Conservation (phyloP, 2,888 invertebrate genomes). For the Hesperia comma region DNA sequence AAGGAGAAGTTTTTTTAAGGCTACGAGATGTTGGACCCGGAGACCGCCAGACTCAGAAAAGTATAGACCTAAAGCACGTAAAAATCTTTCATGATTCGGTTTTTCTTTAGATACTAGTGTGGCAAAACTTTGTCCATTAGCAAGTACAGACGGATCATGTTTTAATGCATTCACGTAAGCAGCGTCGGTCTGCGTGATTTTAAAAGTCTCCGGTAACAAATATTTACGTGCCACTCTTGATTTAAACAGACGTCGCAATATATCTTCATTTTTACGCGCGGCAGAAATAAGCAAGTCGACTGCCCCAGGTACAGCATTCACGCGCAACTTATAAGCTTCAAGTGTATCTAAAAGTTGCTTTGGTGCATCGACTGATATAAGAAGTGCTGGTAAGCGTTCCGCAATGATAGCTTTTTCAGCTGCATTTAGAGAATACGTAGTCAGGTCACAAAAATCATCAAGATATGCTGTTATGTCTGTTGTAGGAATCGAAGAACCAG, state of each 20-base stretch:
- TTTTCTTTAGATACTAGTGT: conserved; percentile 41
- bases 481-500: conserved; percentile 42
- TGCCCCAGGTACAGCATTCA: conserved; percentile 47
- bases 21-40: conserved; percentile 45
- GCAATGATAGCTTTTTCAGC: conserved; percentile 51
- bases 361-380: conserved; percentile 47
- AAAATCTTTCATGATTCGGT: conserved; percentile 51
- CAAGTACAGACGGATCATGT: conserved; percentile 54
- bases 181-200: conserved; percentile 51
- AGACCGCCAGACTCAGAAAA: conserved; percentile 59
- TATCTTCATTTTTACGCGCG: conserved; percentile 45
- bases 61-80: conserved; percentile 56
- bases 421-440: conserved; percentile 53
- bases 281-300: conserved; percentile 47
- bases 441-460: conserved; percentile 53
- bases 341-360: conserved; percentile 53
- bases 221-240: conserved; percentile 55
- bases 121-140: conserved; percentile 46
- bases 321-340: conserved; percentile 48
- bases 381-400: conserved; percentile 44
- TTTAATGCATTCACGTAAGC: conserved; percentile 63
- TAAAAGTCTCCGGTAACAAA: conserved; percentile 55
- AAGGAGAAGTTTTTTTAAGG: conserved; percentile 38
- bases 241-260: conserved; percentile 53
- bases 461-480: conserved; percentile 52